Percentiles rank a stretch among this genome's conserved stretches.
Conservation (phyloP, 2,797 vertebrate species). For the Myiothlypis chrysogaster region DNA sequence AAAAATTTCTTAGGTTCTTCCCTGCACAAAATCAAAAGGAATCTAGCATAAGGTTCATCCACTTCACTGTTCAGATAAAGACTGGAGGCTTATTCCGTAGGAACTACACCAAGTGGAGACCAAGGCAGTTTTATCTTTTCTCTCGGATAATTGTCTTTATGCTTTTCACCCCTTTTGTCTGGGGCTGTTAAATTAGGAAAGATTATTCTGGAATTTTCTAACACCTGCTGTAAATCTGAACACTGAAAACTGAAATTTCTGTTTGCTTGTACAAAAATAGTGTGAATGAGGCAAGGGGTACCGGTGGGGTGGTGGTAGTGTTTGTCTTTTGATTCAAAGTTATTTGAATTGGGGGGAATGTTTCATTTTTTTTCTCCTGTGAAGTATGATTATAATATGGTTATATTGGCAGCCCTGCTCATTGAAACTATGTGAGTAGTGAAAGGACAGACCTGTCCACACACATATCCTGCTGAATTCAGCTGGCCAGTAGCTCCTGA, state of each 20-base stretch:
- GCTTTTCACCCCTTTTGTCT: background rate
- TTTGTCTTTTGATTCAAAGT: background rate
- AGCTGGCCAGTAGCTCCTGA: background rate
- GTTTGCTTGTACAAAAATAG: background rate
- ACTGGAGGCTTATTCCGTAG: background rate
- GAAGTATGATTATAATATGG: background rate
- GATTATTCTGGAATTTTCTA: background rate
- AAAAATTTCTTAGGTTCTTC: background rate
- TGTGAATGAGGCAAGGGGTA: background rate
- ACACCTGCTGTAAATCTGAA: background rate
- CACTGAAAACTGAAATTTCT: background rate
- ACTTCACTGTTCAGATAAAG: background rate
- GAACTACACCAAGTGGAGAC: background rate
- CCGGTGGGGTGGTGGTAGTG: accelerated
- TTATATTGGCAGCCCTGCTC: background rate
- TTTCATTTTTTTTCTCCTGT: background rate
- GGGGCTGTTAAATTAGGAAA: background rate
- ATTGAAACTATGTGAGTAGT: accelerated
- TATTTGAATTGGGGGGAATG: background rate
- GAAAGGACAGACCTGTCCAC: background rate
- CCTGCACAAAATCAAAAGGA: background rate
- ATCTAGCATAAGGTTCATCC: background rate
- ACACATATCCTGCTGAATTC: background rate
- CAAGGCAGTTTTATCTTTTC: background rate
- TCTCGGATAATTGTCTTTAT: background rate